These are phyloP conservation scores for Plectropomus leopardus DNA, from an alignment of 2,113 vertebrate species.

Conservation along the genomic window DNA sequence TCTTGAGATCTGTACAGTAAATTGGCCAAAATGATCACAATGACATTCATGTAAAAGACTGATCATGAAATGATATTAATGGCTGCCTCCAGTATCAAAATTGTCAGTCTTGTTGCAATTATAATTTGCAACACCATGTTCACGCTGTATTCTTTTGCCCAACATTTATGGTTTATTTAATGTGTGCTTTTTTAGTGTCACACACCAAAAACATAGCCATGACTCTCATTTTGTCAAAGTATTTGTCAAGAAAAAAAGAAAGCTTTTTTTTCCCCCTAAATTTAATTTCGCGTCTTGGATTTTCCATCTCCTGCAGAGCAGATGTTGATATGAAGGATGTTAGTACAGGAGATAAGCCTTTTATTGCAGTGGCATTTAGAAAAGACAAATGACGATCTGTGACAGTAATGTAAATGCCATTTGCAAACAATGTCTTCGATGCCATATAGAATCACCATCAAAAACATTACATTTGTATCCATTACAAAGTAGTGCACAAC, in stretches of 20 bases:
- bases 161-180: not conserved
- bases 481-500: slow-evolving; percentile 10
- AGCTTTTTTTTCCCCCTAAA: not conserved
- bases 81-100: not conserved
- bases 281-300: not conserved
- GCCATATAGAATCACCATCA: slow-evolving; percentile 35
- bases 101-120: slow-evolving; percentile 5
- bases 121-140: not conserved
- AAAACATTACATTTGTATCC: slow-evolving; percentile 28
- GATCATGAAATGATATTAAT: not conserved
- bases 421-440: slow-evolving; percentile 35
- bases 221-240: slow-evolving; percentile 1
- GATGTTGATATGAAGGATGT: slow-evolving; percentile 50
- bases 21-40: not conserved
- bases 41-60: not conserved
- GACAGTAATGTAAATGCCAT: slow-evolving; percentile 58
- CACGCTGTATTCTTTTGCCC: not conserved
- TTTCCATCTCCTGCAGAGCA: slow-evolving; percentile 28
- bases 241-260: not conserved
- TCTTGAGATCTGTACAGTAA: not conserved
- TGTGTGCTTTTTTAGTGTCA: not conserved
- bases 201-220: not conserved
- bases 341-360: slow-evolving; percentile 55
- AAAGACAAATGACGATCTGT: slow-evolving; percentile 59
- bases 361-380: slow-evolving; percentile 70